These are phyloP conservation scores for Drosophila saltans DNA, from an alignment of 1,140 invertebrate genomes.

Conservation along the genomic window DNA sequence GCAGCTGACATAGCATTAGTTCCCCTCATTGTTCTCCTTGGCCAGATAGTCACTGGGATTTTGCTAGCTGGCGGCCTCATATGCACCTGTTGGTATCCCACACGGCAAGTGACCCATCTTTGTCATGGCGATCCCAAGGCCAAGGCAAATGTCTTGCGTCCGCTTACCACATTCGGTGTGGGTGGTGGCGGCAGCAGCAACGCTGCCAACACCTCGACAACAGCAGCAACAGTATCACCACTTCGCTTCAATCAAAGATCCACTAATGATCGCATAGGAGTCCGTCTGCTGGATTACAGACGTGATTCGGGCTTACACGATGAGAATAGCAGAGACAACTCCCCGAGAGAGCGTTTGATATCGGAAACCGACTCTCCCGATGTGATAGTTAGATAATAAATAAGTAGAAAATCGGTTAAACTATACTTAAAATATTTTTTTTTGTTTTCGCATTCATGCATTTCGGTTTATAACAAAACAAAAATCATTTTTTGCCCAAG, in stretches of 20 bases:
- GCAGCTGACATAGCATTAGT: constrained; percentile 73
- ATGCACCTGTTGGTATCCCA: constrained; percentile 79
- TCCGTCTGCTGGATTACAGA: constrained; percentile 66
- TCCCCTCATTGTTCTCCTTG: constrained; percentile 66
- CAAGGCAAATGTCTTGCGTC: constrained; percentile 57
- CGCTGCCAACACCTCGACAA: background rate
- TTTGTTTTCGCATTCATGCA: constrained; percentile 49
- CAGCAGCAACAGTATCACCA: constrained; percentile 14
- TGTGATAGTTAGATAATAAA: constrained; percentile 77
- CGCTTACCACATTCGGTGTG: constrained; percentile 48
- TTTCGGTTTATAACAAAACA: background rate
- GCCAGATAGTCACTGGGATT: constrained; percentile 72
- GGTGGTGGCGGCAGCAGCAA: background rate
- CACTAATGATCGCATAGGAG: constrained; percentile 55
- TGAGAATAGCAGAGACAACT: constrained; percentile 27
- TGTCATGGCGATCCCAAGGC: constrained; percentile 73
- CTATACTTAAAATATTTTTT: constrained; percentile 16
- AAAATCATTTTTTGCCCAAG: constrained; percentile 35
- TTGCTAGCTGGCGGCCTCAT: constrained; percentile 70
- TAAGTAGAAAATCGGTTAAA: constrained; percentile 3
- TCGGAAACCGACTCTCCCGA: constrained; percentile 36
- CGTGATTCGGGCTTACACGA: constrained; percentile 49
- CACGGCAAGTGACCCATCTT: constrained; percentile 62
- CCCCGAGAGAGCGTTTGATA: constrained; percentile 49
- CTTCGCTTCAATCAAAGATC: constrained; percentile 24